Evolutionary conservation across 2,113 vertebrate species (phyloP), one percentile per base, ranked within the genome.

Genomic region (Eudorcas thomsonii): DNA sequence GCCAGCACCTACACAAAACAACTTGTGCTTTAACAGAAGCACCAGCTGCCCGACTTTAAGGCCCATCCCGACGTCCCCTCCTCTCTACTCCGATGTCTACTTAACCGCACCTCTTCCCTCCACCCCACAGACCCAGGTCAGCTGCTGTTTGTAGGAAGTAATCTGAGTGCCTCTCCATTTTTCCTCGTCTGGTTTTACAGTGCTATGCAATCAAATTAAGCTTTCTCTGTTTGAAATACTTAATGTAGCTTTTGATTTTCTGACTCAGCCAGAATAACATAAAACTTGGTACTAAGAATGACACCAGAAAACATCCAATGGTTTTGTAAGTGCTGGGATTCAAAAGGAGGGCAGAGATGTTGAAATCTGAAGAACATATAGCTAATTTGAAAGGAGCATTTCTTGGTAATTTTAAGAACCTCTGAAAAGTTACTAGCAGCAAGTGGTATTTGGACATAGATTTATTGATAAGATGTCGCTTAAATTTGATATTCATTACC

Each of bases 41-140:
- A 26, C 6, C 33, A 64, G 55, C n/a, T 10, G 21, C 4, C 17
- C 2, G 3, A 62, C 7, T 16, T n/a, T 48, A 8, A 88, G 30
- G 36, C 54, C 23, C 30, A 7, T 11, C 5, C 19, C 3, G 28
- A 60, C 6, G 19, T 4, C 23, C 17, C 30, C 16, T 55, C 12
- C 19, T 67, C 43, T 36, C 6, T 39, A 4, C 15, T 28, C 19
- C 5, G 2, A 0, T 0, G 2, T 77, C 52, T 36, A 33, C 30
- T 33, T 52, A 39, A 48, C 50, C 7, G 1, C 17, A 26, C 26
- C 33, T 64, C 19, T 84, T 54, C 25, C 50, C 25, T 39, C 43
- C 0, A 6, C 6, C 43, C 26, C 6, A 45, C 13, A 57, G 25
- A 57, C 30, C 2, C 2, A 21, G 2, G 30, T 28, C 28, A 36